These are phyloP conservation scores for Proterorhinus semilunaris DNA, from an alignment of 2,113 vertebrate species.

Conservation along the genomic window DNA sequence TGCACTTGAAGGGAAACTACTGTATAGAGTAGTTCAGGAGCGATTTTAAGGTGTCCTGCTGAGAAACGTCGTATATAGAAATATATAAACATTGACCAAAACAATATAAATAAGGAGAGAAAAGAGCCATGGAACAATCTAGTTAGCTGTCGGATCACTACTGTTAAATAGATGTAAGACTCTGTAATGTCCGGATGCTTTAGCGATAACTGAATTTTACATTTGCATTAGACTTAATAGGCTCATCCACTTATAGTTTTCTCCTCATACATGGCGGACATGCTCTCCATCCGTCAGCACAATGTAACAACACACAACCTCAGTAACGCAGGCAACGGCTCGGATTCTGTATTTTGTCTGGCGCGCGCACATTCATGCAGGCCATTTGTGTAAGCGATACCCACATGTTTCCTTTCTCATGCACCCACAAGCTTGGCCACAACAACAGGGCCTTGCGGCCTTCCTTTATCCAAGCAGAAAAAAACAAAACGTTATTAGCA, in stretches of 20 bases:
- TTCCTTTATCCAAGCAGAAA: conserved; percentile 60
- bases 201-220: too few species aligned
- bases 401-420: conserved; percentile 77
- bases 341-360: conserved; percentile 67
- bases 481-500: not conserved
- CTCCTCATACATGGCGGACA: conserved; percentile 11
- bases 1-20: too few species aligned
- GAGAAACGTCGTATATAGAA: too few species aligned
- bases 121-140: too few species aligned
- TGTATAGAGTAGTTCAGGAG: too few species aligned
- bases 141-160: too few species aligned
- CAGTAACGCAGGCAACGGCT: conserved; percentile 58
- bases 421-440: conserved; percentile 78
- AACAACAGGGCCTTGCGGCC: conserved; percentile 75
- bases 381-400: conserved; percentile 69
- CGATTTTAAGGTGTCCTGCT: too few species aligned
- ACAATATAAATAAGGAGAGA: too few species aligned
- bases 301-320: conserved; percentile 47
- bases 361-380: conserved; percentile 52
- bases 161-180: too few species aligned
- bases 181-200: too few species aligned
- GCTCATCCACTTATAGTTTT: not conserved
- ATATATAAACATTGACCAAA: too few species aligned
- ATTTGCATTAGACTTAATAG: not conserved
- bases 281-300: conserved; percentile 32